Evolutionary conservation across 1,140 invertebrate species (phyloP).

Genomic region (Pogonognathellus flavescens): DNA sequence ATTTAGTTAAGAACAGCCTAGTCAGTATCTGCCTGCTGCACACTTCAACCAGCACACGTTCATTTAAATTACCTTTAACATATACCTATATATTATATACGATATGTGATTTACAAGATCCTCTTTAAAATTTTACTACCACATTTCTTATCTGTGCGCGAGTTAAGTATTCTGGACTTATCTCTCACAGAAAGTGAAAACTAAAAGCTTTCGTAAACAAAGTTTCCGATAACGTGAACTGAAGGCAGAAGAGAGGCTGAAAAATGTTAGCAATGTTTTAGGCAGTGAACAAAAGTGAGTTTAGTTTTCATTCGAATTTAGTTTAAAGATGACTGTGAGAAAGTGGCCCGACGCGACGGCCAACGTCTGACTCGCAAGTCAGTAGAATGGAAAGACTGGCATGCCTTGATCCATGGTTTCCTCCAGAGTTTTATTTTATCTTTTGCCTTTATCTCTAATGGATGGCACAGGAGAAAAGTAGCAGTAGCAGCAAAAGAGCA

Average conservation of each 20-base stretch:
- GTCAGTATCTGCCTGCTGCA: no score
- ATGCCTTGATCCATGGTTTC: slow-evolving; percentile 34
- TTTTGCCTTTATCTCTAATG: slow-evolving; percentile 42
- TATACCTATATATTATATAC: not conserved
- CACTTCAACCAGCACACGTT: no score
- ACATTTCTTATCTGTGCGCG: not conserved
- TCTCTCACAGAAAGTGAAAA: slow-evolving; percentile 13
- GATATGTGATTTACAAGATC: not conserved
- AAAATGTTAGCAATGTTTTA: not conserved
- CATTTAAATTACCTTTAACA: no score
- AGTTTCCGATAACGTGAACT: slow-evolving; percentile 31
- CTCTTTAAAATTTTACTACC: not conserved
- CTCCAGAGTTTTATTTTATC: slow-evolving; percentile 47
- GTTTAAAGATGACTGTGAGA: slow-evolving; percentile 11
- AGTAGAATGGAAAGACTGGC: not conserved
- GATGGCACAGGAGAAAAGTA: slow-evolving; percentile 31
- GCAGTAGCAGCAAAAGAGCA: not conserved
- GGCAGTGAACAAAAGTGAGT: not conserved
- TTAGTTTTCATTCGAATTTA: slow-evolving; percentile 28
- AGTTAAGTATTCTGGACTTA: not conserved
- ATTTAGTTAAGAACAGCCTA: not conserved
- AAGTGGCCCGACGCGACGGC: not conserved
- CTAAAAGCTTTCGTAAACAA: slow-evolving; percentile 13
- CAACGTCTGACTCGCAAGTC: no score
- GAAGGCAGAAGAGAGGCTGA: no score